Percentiles rank a stretch among this genome's conserved stretches.
Conservation (phyloP, 2,113 vertebrate species). For the Saccopteryx bilineata region DNA sequence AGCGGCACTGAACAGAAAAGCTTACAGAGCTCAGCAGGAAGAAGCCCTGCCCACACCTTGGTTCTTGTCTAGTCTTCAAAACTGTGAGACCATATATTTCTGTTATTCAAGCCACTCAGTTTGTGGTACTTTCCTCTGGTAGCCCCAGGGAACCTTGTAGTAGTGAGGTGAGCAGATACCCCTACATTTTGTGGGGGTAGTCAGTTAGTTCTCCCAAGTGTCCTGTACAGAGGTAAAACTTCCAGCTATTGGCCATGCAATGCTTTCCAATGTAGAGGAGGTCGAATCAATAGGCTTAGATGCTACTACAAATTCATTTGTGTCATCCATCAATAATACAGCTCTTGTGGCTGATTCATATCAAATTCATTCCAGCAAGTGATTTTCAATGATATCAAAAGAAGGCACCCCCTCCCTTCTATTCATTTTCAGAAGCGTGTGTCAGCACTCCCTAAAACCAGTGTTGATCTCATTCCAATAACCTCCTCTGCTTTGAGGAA, state of each 20-base stretch:
- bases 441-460: slow-evolving; percentile 71
- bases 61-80: neutral
- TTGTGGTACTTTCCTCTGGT: neutral
- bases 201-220: neutral
- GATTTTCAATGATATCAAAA: slow-evolving; percentile 74
- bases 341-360: slow-evolving; percentile 65
- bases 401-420: slow-evolving; percentile 43
- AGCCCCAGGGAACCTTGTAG: neutral
- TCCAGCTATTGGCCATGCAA: slow-evolving; percentile 12
- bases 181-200: slow-evolving; percentile 27
- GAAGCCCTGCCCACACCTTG: neutral
- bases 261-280: slow-evolving; percentile 38
- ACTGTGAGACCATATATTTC: neutral
- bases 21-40: neutral
- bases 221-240: neutral
- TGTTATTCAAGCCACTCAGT: neutral
- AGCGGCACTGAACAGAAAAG: neutral
- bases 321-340: slow-evolving; percentile 71
- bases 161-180: neutral
- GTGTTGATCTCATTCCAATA: slow-evolving; percentile 55
- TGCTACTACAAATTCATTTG: slow-evolving; percentile 69
- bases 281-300: slow-evolving; percentile 68
- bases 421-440: slow-evolving; percentile 78
- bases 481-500: slow-evolving; percentile 21
- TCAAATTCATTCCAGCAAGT: slow-evolving; percentile 79